phyloP scores from a whole-genome alignment of 2,888 invertebrate species.

The Amorpha juglandis region DNA sequence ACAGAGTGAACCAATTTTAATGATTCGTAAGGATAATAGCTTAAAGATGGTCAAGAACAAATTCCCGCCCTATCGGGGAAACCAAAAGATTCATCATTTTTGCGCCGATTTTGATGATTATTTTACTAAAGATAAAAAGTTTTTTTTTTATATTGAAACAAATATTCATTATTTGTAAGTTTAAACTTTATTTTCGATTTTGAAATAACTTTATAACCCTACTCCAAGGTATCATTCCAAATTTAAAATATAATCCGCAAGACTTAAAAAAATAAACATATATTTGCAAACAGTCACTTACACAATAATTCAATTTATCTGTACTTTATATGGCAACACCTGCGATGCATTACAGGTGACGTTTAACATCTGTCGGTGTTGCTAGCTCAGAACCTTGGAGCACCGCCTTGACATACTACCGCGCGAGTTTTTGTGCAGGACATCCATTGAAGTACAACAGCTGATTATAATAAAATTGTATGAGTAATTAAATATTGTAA shows the following conservation, averaged over 20 bases:
- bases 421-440: conserved; percentile 8
- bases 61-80: no score
- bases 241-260: not conserved
- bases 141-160: no score
- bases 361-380: conserved; percentile 18
- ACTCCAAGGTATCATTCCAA: not conserved
- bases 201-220: not conserved
- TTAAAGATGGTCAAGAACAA: no score
- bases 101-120: no score
- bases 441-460: not conserved
- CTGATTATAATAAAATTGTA: not conserved
- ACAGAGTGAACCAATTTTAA: no score
- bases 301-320: not conserved
- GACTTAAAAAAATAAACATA: not conserved
- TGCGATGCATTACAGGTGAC: conserved; percentile 13
- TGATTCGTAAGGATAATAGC: no score
- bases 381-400: conserved; percentile 8
- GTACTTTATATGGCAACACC: conserved; percentile 14
- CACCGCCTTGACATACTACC: conserved; percentile 12
- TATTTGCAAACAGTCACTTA: not conserved
- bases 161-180: no score
- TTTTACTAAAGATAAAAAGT: no score
- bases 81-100: no score
- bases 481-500: not conserved
- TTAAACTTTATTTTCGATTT: not conserved